Base-by-base conservation (phyloP, 2,113 vertebrate species). In the Cinclus cinclus region DNA sequence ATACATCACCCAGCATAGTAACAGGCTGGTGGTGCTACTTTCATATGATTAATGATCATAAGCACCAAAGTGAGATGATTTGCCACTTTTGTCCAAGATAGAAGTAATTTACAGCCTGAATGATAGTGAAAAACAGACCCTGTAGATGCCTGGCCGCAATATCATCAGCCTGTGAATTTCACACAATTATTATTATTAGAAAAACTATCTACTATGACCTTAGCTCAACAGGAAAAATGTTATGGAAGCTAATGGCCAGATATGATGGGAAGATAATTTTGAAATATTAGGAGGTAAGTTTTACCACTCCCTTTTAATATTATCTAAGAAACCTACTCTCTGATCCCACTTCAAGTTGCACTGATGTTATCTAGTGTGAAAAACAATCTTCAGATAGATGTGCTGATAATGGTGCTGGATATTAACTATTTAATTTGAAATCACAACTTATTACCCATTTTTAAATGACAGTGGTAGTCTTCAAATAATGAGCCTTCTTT, bases 41-140 rank as follows among this genome's bases (percentile, higher is more conserved):
- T 75, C 60, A 42, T 80, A 53, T 94, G 84, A 90, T 70, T 92
- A 94, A 95, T 76, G 89, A 94, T 89, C 44, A 56, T 82, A 87
- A 94, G 90, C 89, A 91, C 89, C 69, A 37, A 87, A 91, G 56
- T 77, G 75, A 96, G 82, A 85, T 95, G 59, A 83, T 95, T 89
- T 88, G 82, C 87, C 52, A 55, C 76, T 97, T 95, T 92, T 77
- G 63, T 77, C 82, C 85, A 95, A 85, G 74, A 83, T 75, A 56
- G 87, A 91, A 95, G 84, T 89, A 83, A 96, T 96, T 94, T 95
- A 88, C 42, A 88, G 71, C 67, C 55, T 80, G 81, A 73, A 83
- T 83, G 67, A 76, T 62, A 71, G 77, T 60, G 28, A 94, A 95
- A 91, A 96, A 52, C 87, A 92, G 47, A 67, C 41, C 19, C 64